Conservation (phyloP, 2,797 vertebrate genomes). For the Rhodeus uyekii region DNA sequence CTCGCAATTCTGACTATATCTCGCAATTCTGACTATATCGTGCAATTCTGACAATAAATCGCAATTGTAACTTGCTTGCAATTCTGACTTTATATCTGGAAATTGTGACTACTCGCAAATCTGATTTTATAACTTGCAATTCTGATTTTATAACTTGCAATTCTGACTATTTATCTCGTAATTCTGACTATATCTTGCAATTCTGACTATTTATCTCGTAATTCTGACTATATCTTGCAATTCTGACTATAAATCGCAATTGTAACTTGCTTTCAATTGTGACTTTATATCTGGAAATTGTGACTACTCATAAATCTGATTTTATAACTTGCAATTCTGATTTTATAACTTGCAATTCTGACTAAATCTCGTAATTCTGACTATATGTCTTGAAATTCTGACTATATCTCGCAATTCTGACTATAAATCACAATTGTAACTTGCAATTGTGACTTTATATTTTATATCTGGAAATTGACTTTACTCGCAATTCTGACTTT, state of each 20-base stretch:
- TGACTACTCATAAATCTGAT: not conserved
- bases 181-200: too few species aligned
- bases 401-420: too few species aligned
- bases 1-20: not conserved
- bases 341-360: not conserved
- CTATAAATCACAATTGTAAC: too few species aligned
- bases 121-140: not conserved
- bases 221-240: not conserved
- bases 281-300: not conserved
- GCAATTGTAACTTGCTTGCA: accelerated
- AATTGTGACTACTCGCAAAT: too few species aligned
- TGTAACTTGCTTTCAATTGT: not conserved
- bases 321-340: not conserved
- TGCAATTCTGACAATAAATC: not conserved
- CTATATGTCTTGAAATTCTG: not conserved
- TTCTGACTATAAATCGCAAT: not conserved
- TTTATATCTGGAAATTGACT: too few species aligned
- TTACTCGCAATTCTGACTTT: not conserved
- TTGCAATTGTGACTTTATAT: too few species aligned
- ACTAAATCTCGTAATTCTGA: not conserved
- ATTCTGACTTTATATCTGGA: not conserved
- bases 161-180: too few species aligned
- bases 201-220: not conserved
- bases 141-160: not conserved
- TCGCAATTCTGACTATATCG: not conserved